Evolutionary conservation across 2,113 vertebrate genomes (phyloP), one percentile per base, ranked within the genome.

Genomic region (Camelus dromedarius): DNA sequence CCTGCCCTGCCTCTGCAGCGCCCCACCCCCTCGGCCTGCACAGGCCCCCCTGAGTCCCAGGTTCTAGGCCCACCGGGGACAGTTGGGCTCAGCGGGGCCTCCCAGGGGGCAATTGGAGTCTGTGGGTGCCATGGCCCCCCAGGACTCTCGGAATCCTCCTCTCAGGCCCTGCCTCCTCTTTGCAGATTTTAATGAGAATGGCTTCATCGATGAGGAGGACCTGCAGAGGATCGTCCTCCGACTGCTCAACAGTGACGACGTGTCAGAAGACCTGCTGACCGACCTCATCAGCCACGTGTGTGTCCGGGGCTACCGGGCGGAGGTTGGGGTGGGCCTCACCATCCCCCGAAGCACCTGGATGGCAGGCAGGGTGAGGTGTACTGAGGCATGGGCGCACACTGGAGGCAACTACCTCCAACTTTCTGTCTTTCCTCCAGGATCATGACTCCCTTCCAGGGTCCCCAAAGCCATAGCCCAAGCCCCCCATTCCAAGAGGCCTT

Each of bases 151-250:
- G 15, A 38, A 50, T 30, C 32, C 16, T 75, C 18, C 50, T 77
- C n/a, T 60, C 50, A 69, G 35, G 26, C 52, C n/a, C 42, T 2
- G 0, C 30, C 64, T 88, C 58, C 42, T 83, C 42, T 56, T 35
- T 30, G 62, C 96, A 98, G 98, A 98, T 91, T 97, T 98, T 79
- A 98, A 98, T 1, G 97, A 97, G 48, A 98, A 98, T 0, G 97
- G 98, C 80, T 98, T 98, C 95, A 97, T 98, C 2, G 96, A 98
- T 0, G 75, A 98, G 58, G 98, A 98, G 26, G 98, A 98, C 70
- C 95, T 98, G 35, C 93, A 96, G 64, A 92, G 64, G 28, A 94
- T 98, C 1, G 52, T 98, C 89, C 85, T 96, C 6, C 92, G 96
- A 2, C 75, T 98, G 95, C 86, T 98, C 16, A 79, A 96, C 67